Conservation (phyloP, 2,797 vertebrate genomes). For the Thalassophryne amazonica region DNA sequence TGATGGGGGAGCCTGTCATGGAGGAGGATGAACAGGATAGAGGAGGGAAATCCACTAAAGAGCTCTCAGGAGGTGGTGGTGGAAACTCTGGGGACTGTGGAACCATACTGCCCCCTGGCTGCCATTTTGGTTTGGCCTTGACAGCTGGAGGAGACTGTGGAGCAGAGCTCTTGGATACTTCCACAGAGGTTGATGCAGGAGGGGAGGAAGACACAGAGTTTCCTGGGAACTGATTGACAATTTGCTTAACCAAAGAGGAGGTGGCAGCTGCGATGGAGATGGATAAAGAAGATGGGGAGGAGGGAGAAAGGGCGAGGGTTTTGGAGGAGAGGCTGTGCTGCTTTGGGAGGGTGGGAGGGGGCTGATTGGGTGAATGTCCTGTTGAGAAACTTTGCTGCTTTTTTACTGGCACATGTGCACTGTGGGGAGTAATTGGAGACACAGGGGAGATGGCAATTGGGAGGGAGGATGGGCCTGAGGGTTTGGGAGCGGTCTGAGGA, state of each 20-base stretch:
- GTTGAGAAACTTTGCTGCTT: slow-evolving; percentile 86
- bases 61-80: slow-evolving; percentile 89
- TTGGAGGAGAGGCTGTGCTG: slow-evolving; percentile 89
- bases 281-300: slow-evolving; percentile 70
- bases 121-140: slow-evolving; percentile 95
- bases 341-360: slow-evolving; percentile 88
- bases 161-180: slow-evolving; percentile 64
- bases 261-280: slow-evolving; percentile 72
- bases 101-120: slow-evolving; percentile 73
- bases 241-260: slow-evolving; percentile 88
- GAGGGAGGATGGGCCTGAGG: slow-evolving; percentile 55
- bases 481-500: slow-evolving; percentile 76
- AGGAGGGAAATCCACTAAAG: slow-evolving; percentile 82
- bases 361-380: slow-evolving; percentile 75
- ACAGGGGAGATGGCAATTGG: slow-evolving; percentile 52
- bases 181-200: slow-evolving; percentile 60
- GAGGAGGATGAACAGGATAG: slow-evolving; percentile 70
- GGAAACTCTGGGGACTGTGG: slow-evolving; percentile 88
- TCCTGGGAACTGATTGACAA: slow-evolving; percentile 90
- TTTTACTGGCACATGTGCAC: slow-evolving; percentile 65
- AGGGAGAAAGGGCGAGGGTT: slow-evolving; percentile 74
- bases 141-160: slow-evolving; percentile 92
- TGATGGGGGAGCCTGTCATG: slow-evolving; percentile 84
- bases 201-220: slow-evolving; percentile 60
- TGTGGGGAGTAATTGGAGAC: slow-evolving; percentile 51